A percentile compares a stretch with the other conserved stretches of the same genome.
These are phyloP conservation scores for Ptychobarbus kaznakovi DNA, from an alignment of 2,797 vertebrate genomes.

Conservation along the genomic window DNA sequence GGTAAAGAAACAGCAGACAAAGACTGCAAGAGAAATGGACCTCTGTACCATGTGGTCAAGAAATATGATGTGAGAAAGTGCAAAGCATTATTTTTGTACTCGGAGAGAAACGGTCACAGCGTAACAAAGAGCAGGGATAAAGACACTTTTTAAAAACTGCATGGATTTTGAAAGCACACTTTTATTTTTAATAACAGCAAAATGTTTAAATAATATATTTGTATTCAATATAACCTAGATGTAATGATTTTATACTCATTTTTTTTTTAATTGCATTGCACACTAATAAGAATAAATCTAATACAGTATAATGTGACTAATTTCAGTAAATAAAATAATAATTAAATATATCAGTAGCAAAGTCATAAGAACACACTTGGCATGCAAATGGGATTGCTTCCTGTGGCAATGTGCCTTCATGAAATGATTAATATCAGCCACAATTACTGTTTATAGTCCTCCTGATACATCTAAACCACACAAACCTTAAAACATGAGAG, in stretches of 20 bases:
- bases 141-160: background rate
- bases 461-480: background rate
- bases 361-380: background rate
- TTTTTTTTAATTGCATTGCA: background rate
- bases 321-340: background rate
- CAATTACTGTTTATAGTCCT: background rate
- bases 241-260: background rate
- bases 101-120: background rate
- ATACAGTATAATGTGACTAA: background rate
- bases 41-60: background rate
- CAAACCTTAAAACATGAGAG: background rate
- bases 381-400: background rate
- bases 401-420: background rate
- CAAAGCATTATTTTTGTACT: background rate
- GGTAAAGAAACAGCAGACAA: background rate
- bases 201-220: background rate
- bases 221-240: background rate
- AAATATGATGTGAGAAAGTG: constrained; percentile 11
- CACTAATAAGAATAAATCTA: background rate
- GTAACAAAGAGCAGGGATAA: background rate
- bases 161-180: background rate
- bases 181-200: background rate
- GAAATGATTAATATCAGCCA: background rate
- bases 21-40: background rate
- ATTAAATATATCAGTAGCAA: background rate